Evolutionary conservation across 2,888 invertebrate genomes (phyloP).

Genomic region (Acanthoscelides obtectus): DNA sequence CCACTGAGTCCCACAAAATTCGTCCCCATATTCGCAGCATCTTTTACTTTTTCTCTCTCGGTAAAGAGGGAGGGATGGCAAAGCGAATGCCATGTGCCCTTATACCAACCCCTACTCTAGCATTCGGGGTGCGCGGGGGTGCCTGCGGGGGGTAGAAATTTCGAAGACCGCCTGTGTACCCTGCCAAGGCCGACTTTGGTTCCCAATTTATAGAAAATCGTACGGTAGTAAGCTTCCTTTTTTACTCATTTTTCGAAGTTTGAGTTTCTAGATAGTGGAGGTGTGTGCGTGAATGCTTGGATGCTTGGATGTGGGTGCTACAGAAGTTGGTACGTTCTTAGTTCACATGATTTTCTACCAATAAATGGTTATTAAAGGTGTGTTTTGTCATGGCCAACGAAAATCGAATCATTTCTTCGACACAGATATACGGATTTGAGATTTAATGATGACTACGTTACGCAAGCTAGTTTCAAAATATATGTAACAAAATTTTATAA

Average conservation of each 20-base stretch:
- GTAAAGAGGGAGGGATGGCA: background rate
- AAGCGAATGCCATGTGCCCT: background rate
- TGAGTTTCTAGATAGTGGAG: background rate
- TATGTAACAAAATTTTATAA: too few relatives aligned
- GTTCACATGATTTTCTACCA: background rate
- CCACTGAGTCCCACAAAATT: background rate
- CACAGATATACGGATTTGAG: too few relatives aligned
- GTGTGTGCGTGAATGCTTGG: background rate
- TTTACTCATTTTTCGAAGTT: conserved; percentile 18
- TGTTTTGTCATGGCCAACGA: too few relatives aligned
- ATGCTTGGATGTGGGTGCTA: conserved; percentile 2
- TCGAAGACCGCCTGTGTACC: background rate
- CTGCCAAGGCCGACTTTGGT: background rate
- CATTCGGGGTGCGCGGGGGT: background rate
- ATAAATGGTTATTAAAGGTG: too few relatives aligned
- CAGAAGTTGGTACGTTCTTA: background rate
- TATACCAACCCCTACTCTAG: background rate
- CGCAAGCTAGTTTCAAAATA: too few relatives aligned
- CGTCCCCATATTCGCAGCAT: background rate
- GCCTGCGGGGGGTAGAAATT: too few relatives aligned
- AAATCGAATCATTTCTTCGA: too few relatives aligned
- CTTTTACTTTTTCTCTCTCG: background rate
- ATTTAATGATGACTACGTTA: too few relatives aligned
- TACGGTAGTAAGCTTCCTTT: conserved; percentile 9
- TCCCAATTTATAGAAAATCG: conserved; percentile 4